Base-by-base conservation (phyloP, 2,113 vertebrate species). In the Oncorhynchus masou region DNA sequence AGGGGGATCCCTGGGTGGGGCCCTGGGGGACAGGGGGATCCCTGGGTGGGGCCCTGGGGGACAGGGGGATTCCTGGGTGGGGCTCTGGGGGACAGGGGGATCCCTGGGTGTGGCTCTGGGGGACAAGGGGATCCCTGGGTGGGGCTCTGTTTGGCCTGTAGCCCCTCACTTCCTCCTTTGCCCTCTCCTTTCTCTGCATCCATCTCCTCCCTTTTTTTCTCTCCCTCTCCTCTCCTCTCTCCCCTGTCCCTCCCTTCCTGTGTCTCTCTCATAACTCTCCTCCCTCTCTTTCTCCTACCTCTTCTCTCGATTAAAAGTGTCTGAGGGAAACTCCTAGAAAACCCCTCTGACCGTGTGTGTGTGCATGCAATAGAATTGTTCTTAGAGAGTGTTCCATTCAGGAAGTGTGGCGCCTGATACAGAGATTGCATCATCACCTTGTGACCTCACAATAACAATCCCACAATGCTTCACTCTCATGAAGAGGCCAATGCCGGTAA, bases 351-450 rank as follows among this genome's bases (percentile, higher is more conserved):
- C 8, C 5, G 24, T 49, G 54, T 29, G 70, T 72, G 62, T 65
- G 62, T 31, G 29, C 29, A 31, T 31, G 67, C 39, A 39, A 45
- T 76, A 77, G 39, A 60, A 71, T 49, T 19, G 79, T 86, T 87
- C 87, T 83, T 81, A 80, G 80, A 86, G 78, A 81, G 76, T 73
- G 73, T 82, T 78, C 81, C 49, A 65, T 86, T 88, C 89, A 90
- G 91, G 87, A 92, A 91, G 78, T 74, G 73, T 4, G 81, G 87
- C 82, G 85, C 89, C 82, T 75, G 86, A 85, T 81, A 79, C 85
- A 83, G 77, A 75, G 87, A 90, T 93, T 88, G 91, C 92, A 88
- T 92, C 92, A 93, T 79, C 74, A 60, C 78, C 79, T 83, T 64
- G 27, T 87, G 90, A 92, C 87, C 90, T 90, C 87, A 87, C 87